phyloP scores from a whole-genome alignment of 2,888 invertebrate genomes.

The Megalurothrips usitatus region DNA sequence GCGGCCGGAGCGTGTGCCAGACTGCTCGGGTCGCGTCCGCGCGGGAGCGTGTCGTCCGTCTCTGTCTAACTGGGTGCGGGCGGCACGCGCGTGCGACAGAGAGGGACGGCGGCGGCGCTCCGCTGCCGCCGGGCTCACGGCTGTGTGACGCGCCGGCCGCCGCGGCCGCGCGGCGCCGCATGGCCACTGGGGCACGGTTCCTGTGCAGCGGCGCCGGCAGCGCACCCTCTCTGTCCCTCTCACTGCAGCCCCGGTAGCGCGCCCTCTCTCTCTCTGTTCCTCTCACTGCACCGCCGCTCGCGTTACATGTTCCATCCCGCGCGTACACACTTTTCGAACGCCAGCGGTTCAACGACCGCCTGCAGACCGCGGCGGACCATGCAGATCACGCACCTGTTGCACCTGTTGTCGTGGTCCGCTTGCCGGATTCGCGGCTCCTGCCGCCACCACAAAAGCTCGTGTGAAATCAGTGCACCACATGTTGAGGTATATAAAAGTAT shows the following conservation, averaged over 20 bases:
- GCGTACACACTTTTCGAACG: too few species aligned
- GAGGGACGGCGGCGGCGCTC: neutral
- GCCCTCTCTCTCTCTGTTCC: neutral
- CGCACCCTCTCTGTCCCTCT: neutral
- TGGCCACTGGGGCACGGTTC: constrained; percentile 21
- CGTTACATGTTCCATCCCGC: too few species aligned
- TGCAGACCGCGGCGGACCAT: too few species aligned
- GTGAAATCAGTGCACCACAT: too few species aligned
- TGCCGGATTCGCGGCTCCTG: too few species aligned
- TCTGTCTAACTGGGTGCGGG: too few species aligned
- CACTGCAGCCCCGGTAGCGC: neutral
- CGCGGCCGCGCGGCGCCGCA: neutral
- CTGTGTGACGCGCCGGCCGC: neutral
- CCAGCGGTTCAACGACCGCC: too few species aligned
- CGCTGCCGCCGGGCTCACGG: neutral
- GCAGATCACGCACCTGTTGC: too few species aligned
- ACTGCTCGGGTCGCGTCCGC: neutral
- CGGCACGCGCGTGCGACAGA: neutral
- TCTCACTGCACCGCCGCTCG: neutral
- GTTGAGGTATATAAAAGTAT: too few species aligned
- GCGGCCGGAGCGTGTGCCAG: neutral
- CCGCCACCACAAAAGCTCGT: too few species aligned
- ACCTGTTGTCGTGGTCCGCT: too few species aligned
- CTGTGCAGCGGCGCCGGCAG: neutral
- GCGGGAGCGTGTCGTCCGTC: neutral